phyloP scores from a whole-genome alignment of 2,888 invertebrate species.

The Charanyca ferruginea region DNA sequence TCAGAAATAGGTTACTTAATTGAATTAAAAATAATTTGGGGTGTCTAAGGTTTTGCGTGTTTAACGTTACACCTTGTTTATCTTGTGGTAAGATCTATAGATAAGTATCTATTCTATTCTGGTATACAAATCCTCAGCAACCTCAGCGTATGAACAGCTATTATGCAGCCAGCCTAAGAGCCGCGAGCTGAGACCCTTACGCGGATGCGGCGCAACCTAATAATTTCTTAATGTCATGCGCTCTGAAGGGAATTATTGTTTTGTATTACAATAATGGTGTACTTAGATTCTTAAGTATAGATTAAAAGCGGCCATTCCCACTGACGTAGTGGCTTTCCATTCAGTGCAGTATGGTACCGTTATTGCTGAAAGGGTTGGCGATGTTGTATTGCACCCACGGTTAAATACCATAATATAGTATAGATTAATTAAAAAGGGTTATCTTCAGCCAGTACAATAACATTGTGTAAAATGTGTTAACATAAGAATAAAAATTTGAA shows the following conservation, averaged over 20 bases:
- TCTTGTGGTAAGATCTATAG: no score
- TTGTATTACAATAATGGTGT: conserved; percentile 88
- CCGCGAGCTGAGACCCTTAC: conserved; percentile 83
- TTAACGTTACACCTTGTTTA: no score
- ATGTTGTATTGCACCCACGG: not conserved
- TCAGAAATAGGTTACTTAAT: no score
- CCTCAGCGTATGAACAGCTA: conserved; percentile 19
- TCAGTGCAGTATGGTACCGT: conserved; percentile 50
- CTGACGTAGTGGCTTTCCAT: conserved; percentile 72
- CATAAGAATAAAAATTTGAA: no score
- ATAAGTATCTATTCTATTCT: no score
- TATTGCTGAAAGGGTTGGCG: conserved; percentile 34
- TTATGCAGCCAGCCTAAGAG: conserved; percentile 67
- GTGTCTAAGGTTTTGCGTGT: no score
- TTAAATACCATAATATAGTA: not conserved
- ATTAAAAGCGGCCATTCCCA: conserved; percentile 76
- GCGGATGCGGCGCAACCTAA: conserved; percentile 89
- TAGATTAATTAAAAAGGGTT: no score
- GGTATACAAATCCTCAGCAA: not conserved
- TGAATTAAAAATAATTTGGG: no score
- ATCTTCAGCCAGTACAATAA: no score
- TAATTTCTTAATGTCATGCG: conserved; percentile 91
- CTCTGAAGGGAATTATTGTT: conserved; percentile 90
- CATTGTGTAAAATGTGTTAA: no score
- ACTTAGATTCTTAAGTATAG: conserved; percentile 82